A percentile compares a stretch with the other conserved stretches of the same genome.
These are phyloP conservation scores for Mycteria americana DNA, from an alignment of 2,797 vertebrate species.

Conservation along the genomic window DNA sequence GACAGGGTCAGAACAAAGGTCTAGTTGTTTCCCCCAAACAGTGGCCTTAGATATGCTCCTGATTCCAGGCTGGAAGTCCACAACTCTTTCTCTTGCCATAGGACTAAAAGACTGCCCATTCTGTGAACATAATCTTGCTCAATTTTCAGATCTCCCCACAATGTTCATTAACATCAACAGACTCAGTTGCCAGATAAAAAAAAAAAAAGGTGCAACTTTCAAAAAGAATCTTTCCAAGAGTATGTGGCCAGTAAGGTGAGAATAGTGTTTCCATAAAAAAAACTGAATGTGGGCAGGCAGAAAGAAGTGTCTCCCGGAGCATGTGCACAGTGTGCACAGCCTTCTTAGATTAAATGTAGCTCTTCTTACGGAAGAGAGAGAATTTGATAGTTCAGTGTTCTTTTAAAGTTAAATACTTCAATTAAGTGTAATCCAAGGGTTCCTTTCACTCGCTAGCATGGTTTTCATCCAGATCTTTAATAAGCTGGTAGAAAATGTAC, in stretches of 20 bases:
- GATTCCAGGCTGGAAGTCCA: neutral
- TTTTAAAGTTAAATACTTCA: neutral
- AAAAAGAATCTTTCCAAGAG: neutral
- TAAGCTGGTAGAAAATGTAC: neutral
- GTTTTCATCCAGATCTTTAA: neutral
- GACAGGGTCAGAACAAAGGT: neutral
- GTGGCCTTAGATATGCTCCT: neutral
- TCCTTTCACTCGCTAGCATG: neutral
- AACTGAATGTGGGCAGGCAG: rapidly evolving
- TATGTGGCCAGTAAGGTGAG: neutral
- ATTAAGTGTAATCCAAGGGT: neutral
- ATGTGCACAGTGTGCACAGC: neutral
- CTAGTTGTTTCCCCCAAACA: neutral
- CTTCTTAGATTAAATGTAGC: neutral
- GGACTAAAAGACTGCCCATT: neutral
- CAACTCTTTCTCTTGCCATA: neutral
- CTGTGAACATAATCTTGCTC: neutral
- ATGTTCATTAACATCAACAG: neutral
- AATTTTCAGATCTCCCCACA: neutral
- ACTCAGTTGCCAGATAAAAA: neutral
- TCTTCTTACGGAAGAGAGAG: neutral
- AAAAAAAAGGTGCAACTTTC: neutral
- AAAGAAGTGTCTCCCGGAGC: neutral
- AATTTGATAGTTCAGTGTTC: neutral
- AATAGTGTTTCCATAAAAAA: neutral